phyloP scores from a whole-genome alignment of 2,888 invertebrate genomes.

The Eilema depressum region DNA sequence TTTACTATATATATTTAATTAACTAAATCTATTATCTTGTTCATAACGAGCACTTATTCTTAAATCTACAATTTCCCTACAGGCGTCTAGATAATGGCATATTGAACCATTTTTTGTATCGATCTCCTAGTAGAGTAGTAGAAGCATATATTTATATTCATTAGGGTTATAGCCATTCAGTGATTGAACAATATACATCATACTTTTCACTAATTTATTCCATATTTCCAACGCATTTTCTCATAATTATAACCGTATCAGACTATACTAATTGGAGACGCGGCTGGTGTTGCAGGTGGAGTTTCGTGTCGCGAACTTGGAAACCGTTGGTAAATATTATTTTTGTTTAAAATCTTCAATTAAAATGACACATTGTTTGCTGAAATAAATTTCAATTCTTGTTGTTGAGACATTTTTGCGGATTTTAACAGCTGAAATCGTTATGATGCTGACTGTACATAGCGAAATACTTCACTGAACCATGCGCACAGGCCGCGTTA shows the following conservation, averaged over 20 bases:
- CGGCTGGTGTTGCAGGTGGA: constrained; percentile 17
- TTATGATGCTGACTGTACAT: too few relatives aligned
- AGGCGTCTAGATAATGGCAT: too few relatives aligned
- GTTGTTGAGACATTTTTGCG: too few relatives aligned
- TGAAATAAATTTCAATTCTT: too few relatives aligned
- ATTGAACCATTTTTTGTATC: not conserved
- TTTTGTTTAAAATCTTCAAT: too few relatives aligned
- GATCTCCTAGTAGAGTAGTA: too few relatives aligned
- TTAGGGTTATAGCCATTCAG: not conserved
- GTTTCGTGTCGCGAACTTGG: constrained; percentile 8
- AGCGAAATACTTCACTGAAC: not conserved
- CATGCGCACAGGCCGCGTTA: not conserved
- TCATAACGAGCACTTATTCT: not conserved
- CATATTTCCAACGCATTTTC: not conserved
- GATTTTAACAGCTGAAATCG: too few relatives aligned
- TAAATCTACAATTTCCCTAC: not conserved
- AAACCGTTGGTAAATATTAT: constrained; percentile 14
- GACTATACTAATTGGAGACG: not conserved
- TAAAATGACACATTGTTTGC: too few relatives aligned
- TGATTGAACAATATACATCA: not conserved
- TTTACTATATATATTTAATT: not conserved
- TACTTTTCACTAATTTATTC: not conserved
- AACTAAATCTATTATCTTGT: not conserved
- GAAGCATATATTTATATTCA: not conserved
- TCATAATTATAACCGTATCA: not conserved